These are phyloP conservation scores for Aricia agestis DNA, from an alignment of 1,140 invertebrate genomes.

Conservation along the genomic window DNA sequence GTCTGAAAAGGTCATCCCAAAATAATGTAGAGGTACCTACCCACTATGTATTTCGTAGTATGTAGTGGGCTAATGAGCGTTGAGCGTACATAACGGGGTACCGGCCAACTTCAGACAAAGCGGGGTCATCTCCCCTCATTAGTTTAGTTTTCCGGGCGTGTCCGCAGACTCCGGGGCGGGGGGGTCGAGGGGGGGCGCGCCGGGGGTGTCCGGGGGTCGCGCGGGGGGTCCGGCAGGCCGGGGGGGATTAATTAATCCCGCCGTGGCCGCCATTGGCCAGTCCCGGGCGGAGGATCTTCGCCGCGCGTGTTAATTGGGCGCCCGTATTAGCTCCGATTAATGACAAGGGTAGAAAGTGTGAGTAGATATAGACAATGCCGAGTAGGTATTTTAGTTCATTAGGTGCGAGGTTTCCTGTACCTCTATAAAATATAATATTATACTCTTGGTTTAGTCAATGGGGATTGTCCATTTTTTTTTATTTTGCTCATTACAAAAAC, in stretches of 20 bases:
- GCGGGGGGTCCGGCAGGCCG: constrained; percentile 41
- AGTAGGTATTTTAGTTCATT: not conserved
- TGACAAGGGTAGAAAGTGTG: constrained; percentile 43
- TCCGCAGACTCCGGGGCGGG: constrained; percentile 69
- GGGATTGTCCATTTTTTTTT: too few relatives aligned
- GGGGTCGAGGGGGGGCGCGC: constrained; percentile 38
- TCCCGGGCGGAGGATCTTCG: constrained; percentile 56
- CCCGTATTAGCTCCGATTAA: constrained; percentile 63
- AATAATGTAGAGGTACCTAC: too few relatives aligned
- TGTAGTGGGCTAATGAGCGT: constrained; percentile 19
- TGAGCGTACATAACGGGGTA: constrained; percentile 53
- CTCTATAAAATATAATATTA: too few relatives aligned
- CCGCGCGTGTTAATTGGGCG: constrained; percentile 73
- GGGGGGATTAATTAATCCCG: constrained; percentile 72
- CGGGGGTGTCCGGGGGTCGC: constrained; percentile 19
- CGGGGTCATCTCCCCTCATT: constrained; percentile 75
- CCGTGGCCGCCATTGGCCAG: constrained; percentile 69
- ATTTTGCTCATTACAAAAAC: too few relatives aligned
- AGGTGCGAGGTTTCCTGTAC: too few relatives aligned
- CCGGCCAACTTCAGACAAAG: constrained; percentile 66
- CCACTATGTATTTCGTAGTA: not conserved
- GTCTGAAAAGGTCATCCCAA: not conserved
- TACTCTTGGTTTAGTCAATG: too few relatives aligned
- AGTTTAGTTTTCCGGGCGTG: constrained; percentile 75
- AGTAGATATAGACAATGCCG: constrained; percentile 16